Evolutionary conservation across 2,888 invertebrate genomes (phyloP), one percentile per base, ranked within the genome.

Genomic region (Thecocarcelia acutangulata): DNA sequence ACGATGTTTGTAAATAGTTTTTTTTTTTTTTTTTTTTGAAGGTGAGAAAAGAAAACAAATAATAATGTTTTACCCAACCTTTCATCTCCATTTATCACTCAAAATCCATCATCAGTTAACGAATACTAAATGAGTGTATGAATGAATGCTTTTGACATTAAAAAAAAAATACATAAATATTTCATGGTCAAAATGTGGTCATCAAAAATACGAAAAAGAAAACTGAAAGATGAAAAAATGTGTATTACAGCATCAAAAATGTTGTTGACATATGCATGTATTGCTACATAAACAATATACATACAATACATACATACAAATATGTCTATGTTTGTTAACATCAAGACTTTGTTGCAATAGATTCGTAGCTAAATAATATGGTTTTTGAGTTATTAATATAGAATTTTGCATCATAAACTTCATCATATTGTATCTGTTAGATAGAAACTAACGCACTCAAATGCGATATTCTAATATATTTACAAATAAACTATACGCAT

Each of bases 101-200:
- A 66, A 44, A 58, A 58, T 6, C 37, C 61, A 76, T 19, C 46
- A 46, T 69, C 76, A 24, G 69, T 61, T 68, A 76, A 61, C 59
- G 8, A 2, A 13, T 61, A 69, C 68, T 69, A 68, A 69, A 69
- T 75, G 70, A 61, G 42, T 76, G 70, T 63, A 68, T 73, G 77
- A 77, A 82, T 77, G 81, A 58, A 70, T 72, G 66, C 52, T 66
- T 69, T 66, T 63, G 42, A 46, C 73, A 77, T 78, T 69, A 59
- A 52, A 77, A 58, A 64, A 81, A 66, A 72, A 52, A 77, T 28
- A 63, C 15, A 78, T 44, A 73, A 74, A 70, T 70, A 78, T 82
- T 82, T 82, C 82, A 82, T 82, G 82, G 82, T 82, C 82, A 82
- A 78, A 54, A 78, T 82, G 70, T 82, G 78, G 66, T 82, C 82